Base-by-base conservation (phyloP, 2,797 vertebrate species). In the Acanthiza pusilla region DNA sequence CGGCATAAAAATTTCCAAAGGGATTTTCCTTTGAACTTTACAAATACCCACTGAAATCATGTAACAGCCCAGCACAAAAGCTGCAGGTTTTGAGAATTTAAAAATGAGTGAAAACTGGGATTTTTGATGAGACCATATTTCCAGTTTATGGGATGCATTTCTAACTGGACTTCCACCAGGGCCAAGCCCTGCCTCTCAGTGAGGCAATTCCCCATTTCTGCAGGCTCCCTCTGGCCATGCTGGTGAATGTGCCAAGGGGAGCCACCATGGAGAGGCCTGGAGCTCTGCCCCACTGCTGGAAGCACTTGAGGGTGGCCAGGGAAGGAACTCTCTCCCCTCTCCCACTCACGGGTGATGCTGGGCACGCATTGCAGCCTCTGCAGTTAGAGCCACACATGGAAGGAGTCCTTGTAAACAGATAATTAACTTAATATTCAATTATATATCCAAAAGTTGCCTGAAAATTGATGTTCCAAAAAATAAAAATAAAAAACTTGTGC, bases 381-480 rank as follows among this genome's bases (percentile, higher is more conserved):
- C 82, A 66, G 16, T 18, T 58, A 84, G 55, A 88, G 43, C 73
- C 43, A 2, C n/a, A 13, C 58, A 51, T 77, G 88, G 51, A 45
- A 50, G 72, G 57, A 93, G 53, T 40, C 54, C 55, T 57, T 88
- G 68, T 63, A 86, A 94, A 93, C 76, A 10, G 5, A 58, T 86
- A 51, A 94, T 95, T 95, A 78, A 58, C 51, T 51, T 84, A 48
- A 27, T 50, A 32, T 62, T 84, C 89, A 93, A 88, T 93, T 95
- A 84, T 43, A 50, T 43, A 38, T 70, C 60, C 58, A 90, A 91
- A 76, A 91, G 68, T 61, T 58, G 22, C 38, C 47, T 53, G n/a
- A 85, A 91, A 85, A 94, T 36, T 50, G 36, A 18, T 75, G 12
- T 60, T 77, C 5, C 17, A 58, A 87, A 95, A 93, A 70, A 34